phyloP scores from a whole-genome alignment of 1,140 invertebrate species.

The Cylas formicarius region DNA sequence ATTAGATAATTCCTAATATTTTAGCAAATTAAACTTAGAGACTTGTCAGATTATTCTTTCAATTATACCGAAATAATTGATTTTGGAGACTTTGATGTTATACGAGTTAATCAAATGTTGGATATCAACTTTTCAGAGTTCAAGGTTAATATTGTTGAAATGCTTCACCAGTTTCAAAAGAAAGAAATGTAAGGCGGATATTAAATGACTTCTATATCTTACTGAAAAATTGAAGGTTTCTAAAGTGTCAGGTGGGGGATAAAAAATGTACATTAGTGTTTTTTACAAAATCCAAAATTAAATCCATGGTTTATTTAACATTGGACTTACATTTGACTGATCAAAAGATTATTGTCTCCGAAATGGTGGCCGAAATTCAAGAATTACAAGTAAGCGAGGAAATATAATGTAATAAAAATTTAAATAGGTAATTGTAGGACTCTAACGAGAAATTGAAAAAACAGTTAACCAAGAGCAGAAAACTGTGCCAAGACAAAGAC shows the following conservation, averaged over 20 bases:
- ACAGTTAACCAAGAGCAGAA: conserved; percentile 14
- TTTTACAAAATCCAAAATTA: conserved; percentile 26
- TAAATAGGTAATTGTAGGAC: conserved; percentile 16
- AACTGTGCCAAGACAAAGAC: conserved; percentile 19
- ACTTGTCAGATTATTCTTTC: conserved; percentile 19
- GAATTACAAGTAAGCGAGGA: conserved; percentile 21
- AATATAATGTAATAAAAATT: conserved; percentile 3
- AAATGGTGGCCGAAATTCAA: conserved; percentile 20
- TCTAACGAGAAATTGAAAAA: conserved; percentile 14
- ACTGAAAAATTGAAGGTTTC: conserved; percentile 15
- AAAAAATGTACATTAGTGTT: conserved; percentile 22
- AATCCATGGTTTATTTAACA: conserved; percentile 21
- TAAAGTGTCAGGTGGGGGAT: conserved; percentile 17
- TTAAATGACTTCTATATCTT: background rate
- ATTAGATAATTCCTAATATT: conserved; percentile 7
- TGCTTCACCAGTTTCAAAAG: conserved; percentile 22
- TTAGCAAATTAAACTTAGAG: conserved; percentile 25
- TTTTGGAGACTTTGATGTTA: conserved; percentile 19
- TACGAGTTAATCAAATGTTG: conserved; percentile 18
- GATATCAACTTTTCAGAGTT: conserved; percentile 26
- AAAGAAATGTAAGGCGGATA: conserved; percentile 26
- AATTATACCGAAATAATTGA: conserved; percentile 22
- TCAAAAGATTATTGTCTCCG: conserved; percentile 21
- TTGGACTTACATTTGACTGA: conserved; percentile 19
- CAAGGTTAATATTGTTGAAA: conserved; percentile 23